Evolutionary conservation across 1,140 invertebrate genomes (phyloP).

Genomic region (Drosophila takahashii): DNA sequence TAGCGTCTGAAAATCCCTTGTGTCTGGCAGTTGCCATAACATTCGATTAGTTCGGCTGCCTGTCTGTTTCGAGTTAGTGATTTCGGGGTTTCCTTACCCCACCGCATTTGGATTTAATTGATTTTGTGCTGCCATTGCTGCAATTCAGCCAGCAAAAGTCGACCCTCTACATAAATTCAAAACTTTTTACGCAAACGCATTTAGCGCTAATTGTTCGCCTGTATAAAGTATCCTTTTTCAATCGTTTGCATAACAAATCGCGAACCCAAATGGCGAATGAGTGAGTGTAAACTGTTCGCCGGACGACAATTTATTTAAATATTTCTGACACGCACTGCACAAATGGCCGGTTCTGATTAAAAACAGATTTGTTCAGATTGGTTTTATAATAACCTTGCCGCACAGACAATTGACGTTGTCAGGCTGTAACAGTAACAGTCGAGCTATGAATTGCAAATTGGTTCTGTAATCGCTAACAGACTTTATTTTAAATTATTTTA

Average conservation of each 20-base stretch:
- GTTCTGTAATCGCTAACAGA: neutral
- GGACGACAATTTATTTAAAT: conserved; percentile 17
- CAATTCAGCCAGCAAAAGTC: conserved; percentile 24
- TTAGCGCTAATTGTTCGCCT: conserved; percentile 49
- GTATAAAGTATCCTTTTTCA: conserved; percentile 25
- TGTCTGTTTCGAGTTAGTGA: conserved; percentile 15
- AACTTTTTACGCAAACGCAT: conserved; percentile 33
- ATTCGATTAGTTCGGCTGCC: conserved; percentile 25
- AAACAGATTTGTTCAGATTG: conserved; percentile 53
- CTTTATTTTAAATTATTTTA: conserved; percentile 1
- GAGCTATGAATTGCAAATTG: conserved; percentile 20
- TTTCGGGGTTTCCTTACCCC: conserved; percentile 7
- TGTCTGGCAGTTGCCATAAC: conserved; percentile 19
- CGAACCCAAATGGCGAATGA: conserved; percentile 4
- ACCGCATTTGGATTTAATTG: conserved; percentile 58
- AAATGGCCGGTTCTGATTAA: conserved; percentile 48
- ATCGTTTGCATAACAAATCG: conserved; percentile 35
- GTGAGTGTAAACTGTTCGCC: conserved; percentile 6
- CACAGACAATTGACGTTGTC: conserved; percentile 17
- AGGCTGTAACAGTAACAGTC: neutral
- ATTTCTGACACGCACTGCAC: conserved; percentile 29
- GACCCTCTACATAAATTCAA: conserved; percentile 9
- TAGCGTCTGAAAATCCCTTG: neutral
- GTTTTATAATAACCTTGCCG: conserved; percentile 5
- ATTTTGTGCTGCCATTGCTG: conserved; percentile 55